Base-by-base conservation (phyloP, 92 coral and sea anemone genomes). In the Siderastrea radians region DNA sequence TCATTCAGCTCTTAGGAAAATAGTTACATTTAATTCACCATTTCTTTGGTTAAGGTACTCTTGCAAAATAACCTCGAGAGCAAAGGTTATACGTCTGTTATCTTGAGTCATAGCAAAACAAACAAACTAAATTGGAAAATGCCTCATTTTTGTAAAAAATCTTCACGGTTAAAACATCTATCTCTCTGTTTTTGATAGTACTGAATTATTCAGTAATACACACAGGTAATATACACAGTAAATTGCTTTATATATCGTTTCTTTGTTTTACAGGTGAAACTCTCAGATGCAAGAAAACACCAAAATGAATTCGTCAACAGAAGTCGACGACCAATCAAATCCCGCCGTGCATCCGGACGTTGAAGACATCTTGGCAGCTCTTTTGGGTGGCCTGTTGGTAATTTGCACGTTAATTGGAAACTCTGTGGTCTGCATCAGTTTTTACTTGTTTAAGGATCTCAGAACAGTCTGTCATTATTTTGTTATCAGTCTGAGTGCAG, bases 391-490 rank as follows among this genome's bases (percentile, higher is more conserved):
- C 13, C 17, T 91, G 12, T 88, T 95, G 15, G 83, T 95, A 47
- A 46, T 93, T 26, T 78, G 91, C 14, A 90, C 98, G 3, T 72
- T 95, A 8, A 84, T 93, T 15, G 94, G 93, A 0, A 95, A 95
- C 85, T 84, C 88, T 47, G 84, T 95, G 19, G 96, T 95, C 6
- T 90, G 93, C 89, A 90, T 85, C 9, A 93, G 91, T 62, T 95
- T 95, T 81, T 88, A 81, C 67, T 72, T 93, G 86, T 93, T 93
- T 72, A 82, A 74, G 17, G 98, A 95, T 57, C 88, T 95, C 62
- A 87, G 94, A 3, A 95, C 96, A 10, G 92, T 95, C 45, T 95
- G 98, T 49, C 94, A 95, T 86, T 95, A 93, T 76, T 95, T 95
- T 81, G 96, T 95, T 12, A 93, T 93, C 81, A 95, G 98, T 74